Conservation (phyloP, 2,113 vertebrate genomes). For the Ornithorhynchus anatinus region DNA sequence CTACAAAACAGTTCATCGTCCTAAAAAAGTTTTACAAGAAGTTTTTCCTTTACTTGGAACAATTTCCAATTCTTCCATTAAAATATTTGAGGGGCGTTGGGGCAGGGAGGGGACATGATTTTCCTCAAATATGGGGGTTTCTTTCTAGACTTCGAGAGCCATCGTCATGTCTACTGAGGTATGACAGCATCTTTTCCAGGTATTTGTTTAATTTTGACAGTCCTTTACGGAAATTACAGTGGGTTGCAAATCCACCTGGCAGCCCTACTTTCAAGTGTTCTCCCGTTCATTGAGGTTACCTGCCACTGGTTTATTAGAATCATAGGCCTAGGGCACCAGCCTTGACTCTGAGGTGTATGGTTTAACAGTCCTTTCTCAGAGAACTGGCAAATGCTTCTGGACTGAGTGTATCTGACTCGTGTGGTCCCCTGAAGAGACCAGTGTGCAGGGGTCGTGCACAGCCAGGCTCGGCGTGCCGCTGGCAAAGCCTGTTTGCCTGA, state of each 20-base stretch:
- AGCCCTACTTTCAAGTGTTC: not conserved
- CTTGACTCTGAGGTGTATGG: not conserved
- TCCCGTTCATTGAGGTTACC: not conserved
- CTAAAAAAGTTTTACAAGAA: too few relatives aligned
- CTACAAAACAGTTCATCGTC: too few relatives aligned
- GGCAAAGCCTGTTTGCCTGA: conserved; percentile 38
- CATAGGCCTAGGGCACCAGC: conserved; percentile 3
- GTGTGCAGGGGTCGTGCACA: not conserved
- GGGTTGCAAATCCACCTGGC: not conserved
- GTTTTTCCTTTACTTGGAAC: too few relatives aligned
- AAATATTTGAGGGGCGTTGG: too few relatives aligned
- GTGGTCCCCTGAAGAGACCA: not conserved
- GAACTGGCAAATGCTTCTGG: conserved; percentile 8
- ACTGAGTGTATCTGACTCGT: conserved; percentile 16
- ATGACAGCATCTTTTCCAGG: too few relatives aligned
- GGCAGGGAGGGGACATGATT: too few relatives aligned
- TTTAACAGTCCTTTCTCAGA: too few relatives aligned
- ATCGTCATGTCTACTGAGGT: too few relatives aligned
- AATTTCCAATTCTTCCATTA: too few relatives aligned
- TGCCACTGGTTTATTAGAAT: not conserved
- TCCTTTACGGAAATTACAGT: not conserved
- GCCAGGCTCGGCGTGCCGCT: conserved; percentile 11
- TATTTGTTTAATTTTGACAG: conserved; percentile 8
- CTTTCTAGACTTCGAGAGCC: too few relatives aligned
- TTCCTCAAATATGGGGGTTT: too few relatives aligned